Evolutionary conservation across 2,888 invertebrate species (phyloP).

Genomic region (Cheilosia pagana): DNA sequence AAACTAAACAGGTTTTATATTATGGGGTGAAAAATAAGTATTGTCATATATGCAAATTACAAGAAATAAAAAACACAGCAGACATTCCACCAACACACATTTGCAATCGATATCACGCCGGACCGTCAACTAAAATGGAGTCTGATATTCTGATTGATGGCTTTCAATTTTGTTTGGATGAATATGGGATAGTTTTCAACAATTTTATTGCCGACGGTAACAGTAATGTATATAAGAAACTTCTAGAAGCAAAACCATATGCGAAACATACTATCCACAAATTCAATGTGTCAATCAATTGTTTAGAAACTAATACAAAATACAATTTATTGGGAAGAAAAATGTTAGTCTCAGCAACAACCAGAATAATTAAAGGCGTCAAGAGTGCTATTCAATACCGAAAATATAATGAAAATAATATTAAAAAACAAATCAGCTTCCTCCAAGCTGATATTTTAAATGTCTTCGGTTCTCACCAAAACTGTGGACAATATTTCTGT

Average conservation of each 20-base stretch:
- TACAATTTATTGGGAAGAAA: not conserved
- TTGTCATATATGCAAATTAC: not conserved
- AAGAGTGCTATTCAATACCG: too few species aligned
- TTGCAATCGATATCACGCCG: too few species aligned
- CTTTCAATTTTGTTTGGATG: not conserved
- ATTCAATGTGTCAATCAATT: not conserved
- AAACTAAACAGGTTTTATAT: too few species aligned
- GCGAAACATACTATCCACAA: not conserved
- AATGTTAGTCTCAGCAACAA: not conserved
- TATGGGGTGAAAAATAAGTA: not conserved
- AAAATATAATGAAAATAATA: too few species aligned
- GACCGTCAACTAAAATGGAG: too few species aligned
- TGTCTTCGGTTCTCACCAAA: too few species aligned
- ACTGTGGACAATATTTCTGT: too few species aligned
- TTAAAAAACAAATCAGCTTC: too few species aligned
- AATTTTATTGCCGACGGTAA: not conserved
- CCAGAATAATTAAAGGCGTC: too few species aligned
- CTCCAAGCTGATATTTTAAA: too few species aligned
- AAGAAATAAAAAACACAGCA: not conserved
- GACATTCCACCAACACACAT: too few species aligned
- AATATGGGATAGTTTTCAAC: not conserved
- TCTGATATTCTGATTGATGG: not conserved
- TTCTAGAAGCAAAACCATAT: not conserved
- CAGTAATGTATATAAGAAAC: constrained; percentile 1
- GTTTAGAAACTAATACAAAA: not conserved